phyloP scores from a whole-genome alignment of 2,888 invertebrate genomes.

The Acleris emargana region DNA sequence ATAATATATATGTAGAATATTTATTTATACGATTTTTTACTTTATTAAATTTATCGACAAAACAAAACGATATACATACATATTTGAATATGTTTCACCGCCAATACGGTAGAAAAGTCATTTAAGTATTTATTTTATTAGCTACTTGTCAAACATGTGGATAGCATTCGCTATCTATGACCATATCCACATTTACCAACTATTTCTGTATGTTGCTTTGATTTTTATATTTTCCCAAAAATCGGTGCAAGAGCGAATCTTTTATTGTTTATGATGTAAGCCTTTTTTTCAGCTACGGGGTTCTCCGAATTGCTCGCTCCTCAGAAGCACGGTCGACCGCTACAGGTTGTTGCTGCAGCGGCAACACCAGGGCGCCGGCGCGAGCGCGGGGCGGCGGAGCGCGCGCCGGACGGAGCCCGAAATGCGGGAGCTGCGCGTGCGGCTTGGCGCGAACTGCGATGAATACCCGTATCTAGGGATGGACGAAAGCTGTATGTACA shows the following conservation, averaged over 20 bases:
- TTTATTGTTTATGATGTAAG: neutral
- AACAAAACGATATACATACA: too few relatives aligned
- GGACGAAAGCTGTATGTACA: slow-evolving; percentile 89
- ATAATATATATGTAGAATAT: too few relatives aligned
- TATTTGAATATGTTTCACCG: too few relatives aligned
- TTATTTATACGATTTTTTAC: too few relatives aligned
- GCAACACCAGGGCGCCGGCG: neutral
- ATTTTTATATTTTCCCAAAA: neutral
- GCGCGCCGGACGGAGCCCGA: neutral
- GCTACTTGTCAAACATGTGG: neutral
- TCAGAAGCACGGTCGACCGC: slow-evolving; percentile 81
- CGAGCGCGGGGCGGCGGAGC: slow-evolving; percentile 12
- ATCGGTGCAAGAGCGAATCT: neutral
- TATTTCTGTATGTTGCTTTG: too few relatives aligned
- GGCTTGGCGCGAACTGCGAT: slow-evolving; percentile 85
- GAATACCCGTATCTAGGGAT: slow-evolving; percentile 86
- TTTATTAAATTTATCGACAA: too few relatives aligned
- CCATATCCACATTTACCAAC: too few relatives aligned
- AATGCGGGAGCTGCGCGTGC: slow-evolving; percentile 79
- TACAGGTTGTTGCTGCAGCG: slow-evolving; percentile 58
- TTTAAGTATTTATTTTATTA: too few relatives aligned
- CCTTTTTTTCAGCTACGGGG: slow-evolving; percentile 40
- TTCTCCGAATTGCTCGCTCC: slow-evolving; percentile 70
- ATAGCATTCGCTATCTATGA: neutral
- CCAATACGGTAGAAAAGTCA: too few relatives aligned